Percentiles rank a stretch among this genome's conserved stretches.
phyloP scores from a whole-genome alignment of 2,888 invertebrate species.

The Trachelus tabidus region DNA sequence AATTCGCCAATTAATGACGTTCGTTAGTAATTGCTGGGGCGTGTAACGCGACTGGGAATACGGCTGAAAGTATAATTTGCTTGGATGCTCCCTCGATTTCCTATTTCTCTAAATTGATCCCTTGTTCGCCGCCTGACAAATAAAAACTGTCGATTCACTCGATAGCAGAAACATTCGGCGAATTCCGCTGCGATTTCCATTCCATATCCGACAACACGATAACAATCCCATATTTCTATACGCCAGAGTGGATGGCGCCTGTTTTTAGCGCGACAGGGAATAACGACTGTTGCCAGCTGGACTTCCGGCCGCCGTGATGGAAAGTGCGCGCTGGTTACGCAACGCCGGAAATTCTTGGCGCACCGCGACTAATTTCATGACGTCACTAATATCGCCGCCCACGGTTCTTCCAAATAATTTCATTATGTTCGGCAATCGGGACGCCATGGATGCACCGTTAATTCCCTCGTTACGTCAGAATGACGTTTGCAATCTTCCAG shows the following conservation, averaged over 20 bases:
- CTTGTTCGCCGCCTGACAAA: not conserved
- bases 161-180: not conserved
- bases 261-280: not conserved
- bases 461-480: not conserved
- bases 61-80: not conserved
- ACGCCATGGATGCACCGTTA: not conserved
- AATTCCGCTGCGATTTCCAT: not conserved
- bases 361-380: conserved; percentile 31
- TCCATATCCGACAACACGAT: not conserved
- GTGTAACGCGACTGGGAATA: not conserved
- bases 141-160: not conserved
- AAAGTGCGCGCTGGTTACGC: conserved; percentile 23
- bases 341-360: conserved; percentile 32
- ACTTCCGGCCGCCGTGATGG: not conserved
- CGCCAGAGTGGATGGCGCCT: not conserved
- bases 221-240: not conserved
- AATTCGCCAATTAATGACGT: not conserved
- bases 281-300: not conserved
- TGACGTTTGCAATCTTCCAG: not conserved
- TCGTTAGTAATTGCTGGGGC: not conserved
- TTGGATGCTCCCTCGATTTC: not conserved
- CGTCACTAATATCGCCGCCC: conserved; percentile 26
- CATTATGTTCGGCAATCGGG: conserved; percentile 22
- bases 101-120: not conserved
- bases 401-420: conserved; percentile 42